Base-by-base conservation (phyloP, 2,797 vertebrate species). In the Betta splendens region DNA sequence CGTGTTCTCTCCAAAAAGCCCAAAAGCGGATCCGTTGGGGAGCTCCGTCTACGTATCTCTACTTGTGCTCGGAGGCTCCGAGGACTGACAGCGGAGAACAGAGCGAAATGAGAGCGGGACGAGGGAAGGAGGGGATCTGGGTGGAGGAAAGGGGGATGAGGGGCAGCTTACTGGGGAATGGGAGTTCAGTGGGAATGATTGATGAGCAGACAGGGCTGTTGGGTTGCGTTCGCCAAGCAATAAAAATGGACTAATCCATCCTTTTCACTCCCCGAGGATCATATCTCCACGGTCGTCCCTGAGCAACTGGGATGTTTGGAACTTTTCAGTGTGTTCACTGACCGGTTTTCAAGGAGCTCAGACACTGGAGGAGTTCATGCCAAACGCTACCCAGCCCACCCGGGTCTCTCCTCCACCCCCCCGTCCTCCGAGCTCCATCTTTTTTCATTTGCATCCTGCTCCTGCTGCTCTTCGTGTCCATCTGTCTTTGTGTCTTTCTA, bases 141-240 rank as follows among this genome's bases (percentile, higher is more conserved):
- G 69, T 71, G 71, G 68, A 73, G 56, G 69, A 69, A 69, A 75
- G 55, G 65, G 82, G 72, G 83, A 81, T 17, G 59, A 59, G 48
- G 68, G 77, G 82, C 80, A 87, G 77, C 69, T 85, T 84, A 82
- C 75, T 64, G 64, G 86, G 84, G 86, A 89, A 89, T 86, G 79
- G 75, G 77, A 83, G 78, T 77, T 75, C 72, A 84, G 81, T 78
- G 75, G 92, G 86, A 93, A 93, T 92, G 90, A 93, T 91, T 91
- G 92, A 94, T 92, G 91, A 92, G 81, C 46, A 79, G 84, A 86
- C 86, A 78, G 84, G 68, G 58, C 74, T 79, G 73, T 85, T 83
- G 81, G 75, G 81, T n/a, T 80, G 78, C 69, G 50, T 86, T 88
- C 61, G 72, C 85, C 87, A 87, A 84, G 74, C 82, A 89, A 84